A percentile compares a stretch with the other conserved stretches of the same genome.
Evolutionary conservation across 2,113 vertebrate species (phyloP).

Genomic region (Pipa parva): DNA sequence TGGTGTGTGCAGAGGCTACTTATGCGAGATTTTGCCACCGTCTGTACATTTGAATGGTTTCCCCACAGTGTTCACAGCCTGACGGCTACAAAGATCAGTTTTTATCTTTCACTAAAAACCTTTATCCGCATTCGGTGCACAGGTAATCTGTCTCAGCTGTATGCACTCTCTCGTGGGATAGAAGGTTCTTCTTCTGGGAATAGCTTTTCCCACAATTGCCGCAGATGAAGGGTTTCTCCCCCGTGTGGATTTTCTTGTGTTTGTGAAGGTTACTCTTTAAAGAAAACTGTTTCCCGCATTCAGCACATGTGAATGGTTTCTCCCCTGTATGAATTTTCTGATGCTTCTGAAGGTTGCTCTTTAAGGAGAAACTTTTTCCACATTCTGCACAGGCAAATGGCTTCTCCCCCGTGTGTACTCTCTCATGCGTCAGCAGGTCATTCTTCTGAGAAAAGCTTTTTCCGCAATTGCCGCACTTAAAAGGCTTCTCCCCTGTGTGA

Average conservation of each 20-base stretch:
- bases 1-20: constrained; percentile 81
- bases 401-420: too few relatives aligned
- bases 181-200: constrained; percentile 81
- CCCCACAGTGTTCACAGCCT: constrained; percentile 80
- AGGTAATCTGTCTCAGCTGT: constrained; percentile 74
- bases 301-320: too few relatives aligned
- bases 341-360: too few relatives aligned
- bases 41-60: constrained; percentile 79
- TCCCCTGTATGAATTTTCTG: too few relatives aligned
- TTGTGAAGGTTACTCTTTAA: not conserved
- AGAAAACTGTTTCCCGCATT: not conserved
- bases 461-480: constrained; percentile 62
- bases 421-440: not conserved
- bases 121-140: constrained; percentile 72
- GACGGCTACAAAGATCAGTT: constrained; percentile 84
- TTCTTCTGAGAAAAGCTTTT: constrained; percentile 51
- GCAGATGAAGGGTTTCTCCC: constrained; percentile 67
- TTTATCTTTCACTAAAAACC: constrained; percentile 80
- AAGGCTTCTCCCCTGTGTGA: constrained; percentile 52
- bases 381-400: too few relatives aligned
- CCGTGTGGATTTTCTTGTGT: too few relatives aligned
- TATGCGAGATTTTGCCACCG: constrained; percentile 82
- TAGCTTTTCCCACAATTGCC: constrained; percentile 80
- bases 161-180: constrained; percentile 78
- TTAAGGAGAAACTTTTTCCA: too few relatives aligned